Conservation (phyloP, 2,113 vertebrate species). For the Perccottus glenii region DNA sequence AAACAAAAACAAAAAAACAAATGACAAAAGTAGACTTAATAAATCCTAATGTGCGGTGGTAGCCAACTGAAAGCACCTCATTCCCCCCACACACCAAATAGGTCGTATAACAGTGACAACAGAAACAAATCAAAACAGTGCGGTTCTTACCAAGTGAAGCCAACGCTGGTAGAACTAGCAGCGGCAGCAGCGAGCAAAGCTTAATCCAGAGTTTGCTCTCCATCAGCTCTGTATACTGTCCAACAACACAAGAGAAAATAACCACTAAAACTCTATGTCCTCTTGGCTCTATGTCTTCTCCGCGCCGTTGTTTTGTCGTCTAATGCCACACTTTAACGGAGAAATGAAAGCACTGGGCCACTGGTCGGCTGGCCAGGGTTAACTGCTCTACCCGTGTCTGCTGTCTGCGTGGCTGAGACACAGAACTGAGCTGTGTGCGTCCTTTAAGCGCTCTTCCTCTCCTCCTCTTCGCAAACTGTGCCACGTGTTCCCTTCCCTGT, state of each 20-base stretch:
- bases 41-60: too few relatives aligned
- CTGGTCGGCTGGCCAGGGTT: not conserved
- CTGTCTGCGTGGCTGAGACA: slow-evolving; percentile 58
- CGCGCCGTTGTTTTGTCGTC: not conserved
- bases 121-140: not conserved
- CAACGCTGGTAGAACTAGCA: slow-evolving; percentile 50
- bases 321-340: slow-evolving; percentile 3
- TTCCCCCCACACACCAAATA: too few relatives aligned
- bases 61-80: too few relatives aligned
- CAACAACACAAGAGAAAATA: slow-evolving; percentile 5
- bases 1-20: too few relatives aligned
- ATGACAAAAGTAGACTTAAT: too few relatives aligned
- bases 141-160: slow-evolving; percentile 49
- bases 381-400: slow-evolving; percentile 35
- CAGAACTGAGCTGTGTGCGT: slow-evolving; percentile 14
- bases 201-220: slow-evolving; percentile 53
- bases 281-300: not conserved
- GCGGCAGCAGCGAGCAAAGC: slow-evolving; percentile 58
- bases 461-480: slow-evolving; percentile 48
- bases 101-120: not conserved
- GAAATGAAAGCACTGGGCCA: not conserved
- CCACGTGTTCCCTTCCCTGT: slow-evolving; percentile 72
- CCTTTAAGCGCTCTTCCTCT: slow-evolving; percentile 21
- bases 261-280: not conserved
- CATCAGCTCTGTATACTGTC: slow-evolving; percentile 55